Percentiles rank a stretch among this genome's conserved stretches.
phyloP scores from a whole-genome alignment of 2,113 vertebrate species.

The Morone saxatilis region DNA sequence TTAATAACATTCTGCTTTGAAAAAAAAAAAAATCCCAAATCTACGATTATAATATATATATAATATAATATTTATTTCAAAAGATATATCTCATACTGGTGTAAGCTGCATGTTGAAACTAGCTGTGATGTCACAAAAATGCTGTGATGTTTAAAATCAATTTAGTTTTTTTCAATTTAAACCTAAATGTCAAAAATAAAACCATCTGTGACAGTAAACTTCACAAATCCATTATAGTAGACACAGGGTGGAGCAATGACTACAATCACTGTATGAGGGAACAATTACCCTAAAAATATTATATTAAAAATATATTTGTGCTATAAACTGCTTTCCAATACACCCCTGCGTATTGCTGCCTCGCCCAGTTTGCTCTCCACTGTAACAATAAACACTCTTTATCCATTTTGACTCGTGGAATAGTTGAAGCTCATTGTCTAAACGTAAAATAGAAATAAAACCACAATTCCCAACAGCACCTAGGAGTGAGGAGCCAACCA shows the following conservation, averaged over 20 bases:
- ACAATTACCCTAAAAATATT: not conserved
- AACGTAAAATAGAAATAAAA: conserved; percentile 37
- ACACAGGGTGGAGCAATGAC: conserved; percentile 16
- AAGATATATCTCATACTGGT: too few species aligned
- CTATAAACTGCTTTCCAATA: not conserved
- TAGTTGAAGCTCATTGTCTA: not conserved
- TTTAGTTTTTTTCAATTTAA: not conserved
- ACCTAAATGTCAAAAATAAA: not conserved
- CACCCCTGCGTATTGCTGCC: not conserved
- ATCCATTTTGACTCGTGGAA: not conserved
- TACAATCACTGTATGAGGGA: not conserved
- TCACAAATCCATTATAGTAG: too few species aligned
- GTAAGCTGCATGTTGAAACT: not conserved
- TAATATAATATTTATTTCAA: too few species aligned
- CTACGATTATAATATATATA: too few species aligned
- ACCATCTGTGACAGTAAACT: not conserved
- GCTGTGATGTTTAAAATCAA: too few species aligned
- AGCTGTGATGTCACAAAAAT: too few species aligned
- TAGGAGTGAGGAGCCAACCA: conserved; percentile 18
- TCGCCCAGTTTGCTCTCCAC: too few species aligned
- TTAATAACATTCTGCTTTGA: not conserved
- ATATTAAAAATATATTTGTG: not conserved
- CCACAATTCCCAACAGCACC: conserved; percentile 68
- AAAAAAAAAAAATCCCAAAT: too few species aligned
- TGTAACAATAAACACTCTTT: not conserved